Conservation (phyloP, 2,797 vertebrate genomes). For the Neomorphus geoffroyi region DNA sequence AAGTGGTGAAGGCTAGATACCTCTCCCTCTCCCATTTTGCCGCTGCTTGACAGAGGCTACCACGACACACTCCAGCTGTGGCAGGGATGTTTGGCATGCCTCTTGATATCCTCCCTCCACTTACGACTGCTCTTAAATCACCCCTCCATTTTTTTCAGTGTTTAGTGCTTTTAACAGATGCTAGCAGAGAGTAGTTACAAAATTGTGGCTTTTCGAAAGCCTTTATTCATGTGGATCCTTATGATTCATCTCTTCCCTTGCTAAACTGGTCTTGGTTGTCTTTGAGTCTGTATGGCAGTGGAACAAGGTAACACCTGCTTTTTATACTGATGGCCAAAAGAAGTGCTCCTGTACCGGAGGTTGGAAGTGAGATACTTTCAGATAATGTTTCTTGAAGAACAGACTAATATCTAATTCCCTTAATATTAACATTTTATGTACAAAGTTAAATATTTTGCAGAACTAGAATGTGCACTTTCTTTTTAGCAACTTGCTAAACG, state of each 20-base stretch:
- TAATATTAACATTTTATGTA: not conserved
- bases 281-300: not conserved
- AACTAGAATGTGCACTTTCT: not conserved
- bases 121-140: not conserved
- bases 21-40: too few relatives aligned
- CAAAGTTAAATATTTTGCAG: not conserved
- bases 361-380: not conserved
- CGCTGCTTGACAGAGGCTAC: not conserved
- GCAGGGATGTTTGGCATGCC: not conserved
- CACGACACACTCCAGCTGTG: not conserved
- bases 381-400: not conserved
- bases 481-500: not conserved
- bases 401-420: not conserved
- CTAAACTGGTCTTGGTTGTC: not conserved
- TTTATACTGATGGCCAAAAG: not conserved
- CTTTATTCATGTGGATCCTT: not conserved
- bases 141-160: not conserved
- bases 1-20: not conserved
- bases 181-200: not conserved
- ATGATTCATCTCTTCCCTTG: not conserved
- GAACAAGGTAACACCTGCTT: not conserved
- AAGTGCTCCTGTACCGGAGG: not conserved
- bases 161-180: not conserved
- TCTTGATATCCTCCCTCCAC: not conserved
- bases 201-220: not conserved